Base-by-base conservation (phyloP, 2,113 vertebrate species). In the Festucalex cinctus region DNA sequence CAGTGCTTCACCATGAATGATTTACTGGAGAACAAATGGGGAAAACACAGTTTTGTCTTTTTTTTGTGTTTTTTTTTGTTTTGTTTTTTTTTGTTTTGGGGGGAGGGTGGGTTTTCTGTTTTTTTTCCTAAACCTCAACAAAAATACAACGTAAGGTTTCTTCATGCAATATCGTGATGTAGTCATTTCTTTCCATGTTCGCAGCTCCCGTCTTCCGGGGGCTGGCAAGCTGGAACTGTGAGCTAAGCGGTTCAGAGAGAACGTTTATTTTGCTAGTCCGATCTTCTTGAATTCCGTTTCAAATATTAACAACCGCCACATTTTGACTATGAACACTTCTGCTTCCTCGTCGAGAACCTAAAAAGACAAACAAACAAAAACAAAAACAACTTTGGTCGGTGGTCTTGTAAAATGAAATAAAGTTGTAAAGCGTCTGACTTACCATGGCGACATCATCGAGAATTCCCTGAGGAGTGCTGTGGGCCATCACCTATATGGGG, bases 271-370 rank as follows among this genome's bases (percentile, higher is more conserved):
- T 85, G 94, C 96, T 83, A 99, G 93, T 90, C 97, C 97, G 61
- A 99, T 98, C 93, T 99, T 99, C 94, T 99, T 99, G 22, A 97
- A 97, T 91, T 99, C 97, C 3, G 97, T 99, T 94, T 99, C 96
- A 36, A 98, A 99, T 89, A 99, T 99, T 87, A 99, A 93, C 88
- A 99, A 90, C 85, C 97, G 93, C 97, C 97, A 99, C 97, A 99
- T 99, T 94, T 99, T 99, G 60, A 98, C 97, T 85, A 99, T 97
- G 91, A 99, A 99, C 88, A 99, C 97, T 91, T 99, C 97, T 54
- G 97, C 97, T 93, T 99, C 97, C 93, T 99, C 97, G 85, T 99
- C 97, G 69, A 99, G 92, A 86, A 99, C 97, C 97, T 99, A 63
- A 65, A 77, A 19, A 70, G 17, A 4, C 28, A 9, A 78, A 49